Percentiles rank a stretch among this genome's conserved stretches.
phyloP scores from a whole-genome alignment of 1,140 invertebrate species.

The Lasaia peninsularis region DNA sequence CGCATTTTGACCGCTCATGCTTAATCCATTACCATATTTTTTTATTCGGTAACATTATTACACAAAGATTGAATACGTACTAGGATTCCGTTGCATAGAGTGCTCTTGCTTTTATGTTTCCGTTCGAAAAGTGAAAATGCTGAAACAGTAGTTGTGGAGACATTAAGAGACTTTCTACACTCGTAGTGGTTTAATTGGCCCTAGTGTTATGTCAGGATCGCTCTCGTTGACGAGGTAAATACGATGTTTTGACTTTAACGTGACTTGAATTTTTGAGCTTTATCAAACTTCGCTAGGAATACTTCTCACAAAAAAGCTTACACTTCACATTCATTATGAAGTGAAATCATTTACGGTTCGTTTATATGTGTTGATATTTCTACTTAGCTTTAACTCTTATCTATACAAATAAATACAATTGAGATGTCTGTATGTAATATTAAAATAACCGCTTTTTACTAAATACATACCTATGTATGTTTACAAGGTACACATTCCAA shows the following conservation, averaged over 20 bases:
- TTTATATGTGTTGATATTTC: no score
- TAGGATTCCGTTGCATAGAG: background rate
- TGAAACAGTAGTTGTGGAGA: constrained; percentile 5
- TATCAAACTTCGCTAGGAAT: background rate
- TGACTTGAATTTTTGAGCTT: background rate
- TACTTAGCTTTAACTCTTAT: no score
- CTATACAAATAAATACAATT: no score
- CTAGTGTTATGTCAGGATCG: constrained; percentile 4
- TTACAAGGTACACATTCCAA: no score
- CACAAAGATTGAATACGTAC: background rate
- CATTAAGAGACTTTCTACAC: constrained; percentile 5
- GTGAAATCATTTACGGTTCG: no score
- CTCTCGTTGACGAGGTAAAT: background rate
- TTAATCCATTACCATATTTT: background rate
- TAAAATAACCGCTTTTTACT: no score
- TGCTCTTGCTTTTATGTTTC: constrained; percentile 1
- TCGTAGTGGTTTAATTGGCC: constrained; percentile 1
- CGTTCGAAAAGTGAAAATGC: constrained; percentile 4
- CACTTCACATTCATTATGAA: no score
- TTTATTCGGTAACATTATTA: background rate
- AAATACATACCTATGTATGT: no score
- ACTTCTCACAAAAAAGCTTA: no score
- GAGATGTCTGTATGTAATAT: no score
- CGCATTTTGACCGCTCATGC: background rate
- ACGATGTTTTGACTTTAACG: background rate